Conservation (phyloP, 2,888 invertebrate species). For the Heliconius ismenius region DNA sequence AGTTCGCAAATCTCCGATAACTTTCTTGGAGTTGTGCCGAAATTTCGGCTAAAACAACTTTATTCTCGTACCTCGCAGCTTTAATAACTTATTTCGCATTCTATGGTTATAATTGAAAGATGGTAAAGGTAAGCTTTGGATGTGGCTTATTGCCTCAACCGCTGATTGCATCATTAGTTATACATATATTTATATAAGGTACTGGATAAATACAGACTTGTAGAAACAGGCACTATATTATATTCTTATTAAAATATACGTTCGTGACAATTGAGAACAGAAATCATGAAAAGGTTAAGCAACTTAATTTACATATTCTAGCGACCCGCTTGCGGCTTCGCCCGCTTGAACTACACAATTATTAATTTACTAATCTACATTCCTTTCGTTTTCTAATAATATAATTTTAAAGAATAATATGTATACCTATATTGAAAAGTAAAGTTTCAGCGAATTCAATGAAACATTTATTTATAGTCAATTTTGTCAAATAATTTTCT, state of each 20-base stretch:
- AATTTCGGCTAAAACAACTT: slow-evolving; percentile 64
- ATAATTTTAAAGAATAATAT: too few relatives aligned
- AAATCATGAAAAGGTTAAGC: neutral
- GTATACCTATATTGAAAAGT: too few relatives aligned
- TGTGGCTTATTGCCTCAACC: neutral
- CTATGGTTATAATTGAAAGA: slow-evolving; percentile 27
- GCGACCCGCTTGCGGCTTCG: too few relatives aligned
- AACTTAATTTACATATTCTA: neutral
- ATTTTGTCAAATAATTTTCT: too few relatives aligned
- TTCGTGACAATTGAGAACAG: neutral
- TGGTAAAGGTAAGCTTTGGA: neutral
- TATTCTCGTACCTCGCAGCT: slow-evolving; percentile 57
- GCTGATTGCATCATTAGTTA: slow-evolving; percentile 3
- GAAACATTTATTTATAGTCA: too few relatives aligned
- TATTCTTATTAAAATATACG: neutral
- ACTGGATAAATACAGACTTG: neutral
- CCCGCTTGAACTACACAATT: too few relatives aligned
- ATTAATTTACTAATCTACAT: too few relatives aligned
- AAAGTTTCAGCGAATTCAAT: too few relatives aligned
- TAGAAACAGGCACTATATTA: neutral
- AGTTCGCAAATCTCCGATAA: slow-evolving; percentile 66
- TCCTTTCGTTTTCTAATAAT: too few relatives aligned
- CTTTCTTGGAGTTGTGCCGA: slow-evolving; percentile 74
- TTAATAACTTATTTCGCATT: slow-evolving; percentile 58
- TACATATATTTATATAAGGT: neutral